Percentiles rank a stretch among this genome's conserved stretches.
Evolutionary conservation across 2,113 vertebrate genomes (phyloP).

Genomic region (Microtus ochrogaster): DNA sequence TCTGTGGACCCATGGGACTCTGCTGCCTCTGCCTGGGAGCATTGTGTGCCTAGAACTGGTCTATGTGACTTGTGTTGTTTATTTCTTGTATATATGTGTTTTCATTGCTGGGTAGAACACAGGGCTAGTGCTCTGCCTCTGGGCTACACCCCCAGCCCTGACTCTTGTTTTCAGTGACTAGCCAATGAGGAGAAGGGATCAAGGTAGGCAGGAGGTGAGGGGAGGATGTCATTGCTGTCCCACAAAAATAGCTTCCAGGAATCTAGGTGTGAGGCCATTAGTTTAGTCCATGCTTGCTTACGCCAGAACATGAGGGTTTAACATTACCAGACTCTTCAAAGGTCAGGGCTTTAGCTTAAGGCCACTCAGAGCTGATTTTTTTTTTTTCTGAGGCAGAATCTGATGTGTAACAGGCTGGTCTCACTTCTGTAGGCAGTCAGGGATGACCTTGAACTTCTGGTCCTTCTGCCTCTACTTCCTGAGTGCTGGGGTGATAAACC

Average conservation of each 20-base stretch:
- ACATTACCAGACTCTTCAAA: neutral
- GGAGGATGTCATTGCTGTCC: too few species aligned
- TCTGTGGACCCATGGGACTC: neutral
- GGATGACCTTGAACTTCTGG: neutral
- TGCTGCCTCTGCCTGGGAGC: neutral
- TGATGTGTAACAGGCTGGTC: neutral
- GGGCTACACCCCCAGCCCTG: neutral
- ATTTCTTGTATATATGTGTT: neutral
- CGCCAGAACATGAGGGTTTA: fast-evolving
- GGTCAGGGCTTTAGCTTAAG: neutral
- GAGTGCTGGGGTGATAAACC: neutral
- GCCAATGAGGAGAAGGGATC: neutral
- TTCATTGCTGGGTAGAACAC: neutral
- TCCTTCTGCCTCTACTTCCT: neutral
- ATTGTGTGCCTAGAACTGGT: neutral
- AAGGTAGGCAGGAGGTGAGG: neutral
- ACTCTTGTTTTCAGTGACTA: neutral
- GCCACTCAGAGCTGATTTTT: neutral
- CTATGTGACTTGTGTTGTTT: neutral
- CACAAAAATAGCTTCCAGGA: neutral
- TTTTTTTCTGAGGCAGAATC: neutral
- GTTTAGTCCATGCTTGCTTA: neutral
- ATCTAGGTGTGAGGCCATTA: too few species aligned
- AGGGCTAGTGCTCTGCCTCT: neutral
- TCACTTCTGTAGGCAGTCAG: neutral